A percentile compares a stretch with the other conserved stretches of the same genome.
phyloP scores from a whole-genome alignment of 1,140 invertebrate species.

The Sycobia sp. region DNA sequence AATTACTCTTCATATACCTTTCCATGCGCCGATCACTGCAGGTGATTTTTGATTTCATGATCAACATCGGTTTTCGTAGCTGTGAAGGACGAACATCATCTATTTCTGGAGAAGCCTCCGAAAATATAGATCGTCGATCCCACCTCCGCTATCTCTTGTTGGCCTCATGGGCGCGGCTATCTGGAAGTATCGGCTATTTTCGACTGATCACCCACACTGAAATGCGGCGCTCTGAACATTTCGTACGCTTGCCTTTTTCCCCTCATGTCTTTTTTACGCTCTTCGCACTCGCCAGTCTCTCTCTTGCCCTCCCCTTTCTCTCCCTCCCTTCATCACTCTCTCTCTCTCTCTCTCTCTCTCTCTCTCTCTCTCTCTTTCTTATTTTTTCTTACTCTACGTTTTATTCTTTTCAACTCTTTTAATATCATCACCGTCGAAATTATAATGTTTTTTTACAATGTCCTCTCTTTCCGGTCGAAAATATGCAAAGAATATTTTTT shows the following conservation, averaged over 20 bases:
- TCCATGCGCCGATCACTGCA: slow-evolving; percentile 9
- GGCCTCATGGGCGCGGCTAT: slow-evolving; percentile 29
- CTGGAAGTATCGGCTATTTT: slow-evolving; percentile 47
- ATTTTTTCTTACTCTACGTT: too few relatives aligned
- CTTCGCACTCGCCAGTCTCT: too few relatives aligned
- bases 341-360: neutral
- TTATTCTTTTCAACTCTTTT: too few relatives aligned
- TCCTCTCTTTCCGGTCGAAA: too few relatives aligned
- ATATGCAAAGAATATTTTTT: too few relatives aligned
- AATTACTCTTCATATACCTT: neutral
- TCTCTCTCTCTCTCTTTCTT: neutral
- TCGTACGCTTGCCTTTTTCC: neutral
- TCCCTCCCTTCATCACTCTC: too few relatives aligned
- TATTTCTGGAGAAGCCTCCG: slow-evolving; percentile 44
- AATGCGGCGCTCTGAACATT: neutral
- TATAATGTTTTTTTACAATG: too few relatives aligned
- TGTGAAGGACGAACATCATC: neutral
- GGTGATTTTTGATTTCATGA: too few relatives aligned
- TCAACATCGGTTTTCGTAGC: too few relatives aligned
- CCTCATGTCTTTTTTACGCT: neutral
- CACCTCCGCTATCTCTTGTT: slow-evolving; percentile 5
- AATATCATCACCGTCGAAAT: too few relatives aligned
- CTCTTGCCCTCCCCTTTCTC: too few relatives aligned
- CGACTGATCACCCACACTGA: slow-evolving; percentile 40
- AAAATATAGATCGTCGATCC: slow-evolving; percentile 44